Evolutionary conservation across 2,888 invertebrate species (phyloP), one percentile per base, ranked within the genome.

Genomic region (Andrena minutula): DNA sequence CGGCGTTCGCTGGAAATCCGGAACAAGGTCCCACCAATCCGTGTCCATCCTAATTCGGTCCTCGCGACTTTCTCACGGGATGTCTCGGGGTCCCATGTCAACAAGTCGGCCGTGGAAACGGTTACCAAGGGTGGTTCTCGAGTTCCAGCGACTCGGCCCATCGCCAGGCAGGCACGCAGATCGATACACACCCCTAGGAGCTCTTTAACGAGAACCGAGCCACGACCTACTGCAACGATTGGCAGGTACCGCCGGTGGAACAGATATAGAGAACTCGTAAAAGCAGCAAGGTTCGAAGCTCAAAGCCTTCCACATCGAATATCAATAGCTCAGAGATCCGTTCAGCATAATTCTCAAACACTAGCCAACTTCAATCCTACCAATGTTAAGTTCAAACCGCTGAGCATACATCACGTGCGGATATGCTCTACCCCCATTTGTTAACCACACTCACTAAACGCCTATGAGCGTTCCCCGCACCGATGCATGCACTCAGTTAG

Each of bases 1-100:
- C 16, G 87, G 85, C n/a, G 90, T 85, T 69, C 91, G 86, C 61
- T 90, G 85, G 71, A 87, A 88, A 73, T 90, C 89, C 32, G 91
- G 91, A 53, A 90, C 88, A 32, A 93, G 88, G 63, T 89, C 89
- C 94, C 93, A 94, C 93, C 94, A 93, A 82, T 93, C 92, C 83
- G 89, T 91, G 73, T 93, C 93, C 92, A 93, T 92, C 16, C 41
- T 68, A 71, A 68, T 41, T 68, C 53, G 58, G 32, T 49, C 71
- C 71, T 58, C 51, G 30, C 78, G 12, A 28, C 63, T 79, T 76
- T 49, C 78, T 47, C 26, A 26, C 23, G 23, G 23, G 35, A 28
- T 66, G 77, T 70, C 73, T 73, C 79, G 71, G 68, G 78, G 41
- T 77, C 84, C 79, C 90, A 87, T 89, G 78, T 80, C 87, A 88